Percentiles rank a stretch among this genome's conserved stretches.
These are phyloP conservation scores for Fulica atra DNA, from an alignment of 2,113 vertebrate species.

Conservation along the genomic window DNA sequence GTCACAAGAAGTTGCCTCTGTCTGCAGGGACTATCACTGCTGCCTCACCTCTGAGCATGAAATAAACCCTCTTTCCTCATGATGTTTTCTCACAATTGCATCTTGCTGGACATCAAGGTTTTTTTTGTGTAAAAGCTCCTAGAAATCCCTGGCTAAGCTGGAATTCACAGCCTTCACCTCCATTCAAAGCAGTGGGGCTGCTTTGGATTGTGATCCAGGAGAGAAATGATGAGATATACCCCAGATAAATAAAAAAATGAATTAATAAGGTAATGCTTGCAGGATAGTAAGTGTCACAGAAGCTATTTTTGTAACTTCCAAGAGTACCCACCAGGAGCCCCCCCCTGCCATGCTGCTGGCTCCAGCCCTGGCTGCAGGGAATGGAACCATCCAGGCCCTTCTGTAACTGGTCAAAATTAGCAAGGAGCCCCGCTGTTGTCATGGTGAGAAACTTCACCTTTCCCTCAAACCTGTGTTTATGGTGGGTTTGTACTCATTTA, in stretches of 20 bases:
- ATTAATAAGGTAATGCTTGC: neutral
- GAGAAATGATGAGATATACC: neutral
- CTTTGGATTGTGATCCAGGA: neutral
- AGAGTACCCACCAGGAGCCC: neutral
- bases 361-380: neutral
- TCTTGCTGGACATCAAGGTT: neutral
- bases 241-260: neutral
- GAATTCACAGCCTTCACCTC: neutral
- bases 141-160: neutral
- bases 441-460: neutral
- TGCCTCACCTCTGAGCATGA: neutral
- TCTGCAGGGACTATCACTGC: neutral
- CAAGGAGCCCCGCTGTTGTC: neutral
- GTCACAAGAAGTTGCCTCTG: neutral
- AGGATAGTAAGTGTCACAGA: neutral
- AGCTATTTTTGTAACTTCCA: neutral
- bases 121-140: neutral
- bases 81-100: neutral
- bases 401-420: neutral
- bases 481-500: neutral
- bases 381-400: neutral
- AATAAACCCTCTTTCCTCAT: neutral
- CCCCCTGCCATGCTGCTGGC: neutral
- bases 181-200: neutral
- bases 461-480: fast-evolving